Evolutionary conservation across 2,888 invertebrate species (phyloP), one percentile per base, ranked within the genome.

Genomic region (Yponomeuta sedellus): DNA sequence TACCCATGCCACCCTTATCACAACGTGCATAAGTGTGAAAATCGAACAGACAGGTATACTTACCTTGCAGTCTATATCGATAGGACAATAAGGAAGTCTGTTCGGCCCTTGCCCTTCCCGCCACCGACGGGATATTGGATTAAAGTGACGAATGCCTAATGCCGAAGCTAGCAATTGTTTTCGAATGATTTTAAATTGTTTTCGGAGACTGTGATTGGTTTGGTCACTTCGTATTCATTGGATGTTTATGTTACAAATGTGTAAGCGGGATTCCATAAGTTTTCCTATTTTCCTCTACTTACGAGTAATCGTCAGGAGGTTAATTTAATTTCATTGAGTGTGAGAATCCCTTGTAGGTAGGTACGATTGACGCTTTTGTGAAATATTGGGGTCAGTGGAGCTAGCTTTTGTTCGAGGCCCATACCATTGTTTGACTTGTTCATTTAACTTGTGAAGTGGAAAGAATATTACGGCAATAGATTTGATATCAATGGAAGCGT

Each of bases 1-100:
- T 22, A 10, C 20, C 11, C 22, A 25, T 1, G 19, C 62, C 19
- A 64, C 39, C 20, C 20, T 64, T 64, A 64, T 64, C 63, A 40
- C 20, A 44, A 16, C 5, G 16, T 5, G 12, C 44, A 52, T 52
- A 52, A 0, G 44, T 16, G 2, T 16, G 12, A 16, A 4, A 16
- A 52, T 52, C 16, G 44, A 52, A 52, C 1, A 52, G 16, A 16
- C 12, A 52, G 44, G 34, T 34, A 34, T 34, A 6, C 5, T 34
- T 6, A 34, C 19, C 10, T 77, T 71, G 74, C 73, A 75, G 71
- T 73, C 74, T 69, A 52, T 12, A 73, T 73, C 84, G 83, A 87
- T 80, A 28, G 19, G 16, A 75, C 81, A 88, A 88, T 88, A 86
- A 89, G 89, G 90, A 90, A 85, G 85, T 85, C 77, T 78, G 75